Conservation (phyloP, 92 coral and sea anemone species). For the Siderastrea siderea region DNA sequence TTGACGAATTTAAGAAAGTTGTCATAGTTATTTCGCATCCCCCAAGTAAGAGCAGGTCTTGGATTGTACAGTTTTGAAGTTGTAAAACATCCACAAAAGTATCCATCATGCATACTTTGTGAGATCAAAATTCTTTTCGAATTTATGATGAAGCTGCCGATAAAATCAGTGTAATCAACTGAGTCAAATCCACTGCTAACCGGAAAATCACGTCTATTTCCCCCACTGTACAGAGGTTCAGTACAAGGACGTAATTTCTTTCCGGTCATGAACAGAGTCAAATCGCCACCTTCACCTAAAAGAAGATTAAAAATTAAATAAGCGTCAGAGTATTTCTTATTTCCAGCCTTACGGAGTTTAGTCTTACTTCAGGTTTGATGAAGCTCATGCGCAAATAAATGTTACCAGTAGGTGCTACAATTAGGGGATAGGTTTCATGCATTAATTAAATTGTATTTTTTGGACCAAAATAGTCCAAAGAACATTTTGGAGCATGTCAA, state of each 20-base stretch:
- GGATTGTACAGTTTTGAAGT: neutral
- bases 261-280: neutral
- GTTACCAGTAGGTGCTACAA: too few relatives aligned
- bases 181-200: neutral
- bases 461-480: too few relatives aligned
- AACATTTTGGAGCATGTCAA: too few relatives aligned
- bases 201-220: neutral
- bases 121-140: neutral
- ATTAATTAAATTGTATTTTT: too few relatives aligned
- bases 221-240: constrained; percentile 17
- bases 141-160: neutral
- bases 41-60: neutral
- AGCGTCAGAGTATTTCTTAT: too few relatives aligned
- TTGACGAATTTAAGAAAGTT: neutral
- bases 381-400: too few relatives aligned
- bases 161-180: neutral
- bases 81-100: neutral
- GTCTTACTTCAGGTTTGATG: too few relatives aligned
- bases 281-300: neutral
- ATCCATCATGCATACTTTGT: neutral
- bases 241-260: neutral
- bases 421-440: too few relatives aligned
- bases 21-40: neutral
- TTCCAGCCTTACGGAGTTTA: too few relatives aligned
- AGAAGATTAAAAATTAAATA: neutral